phyloP scores from a whole-genome alignment of 53 echinoderm and acorn worm species.

The Actinopyga echinites region DNA sequence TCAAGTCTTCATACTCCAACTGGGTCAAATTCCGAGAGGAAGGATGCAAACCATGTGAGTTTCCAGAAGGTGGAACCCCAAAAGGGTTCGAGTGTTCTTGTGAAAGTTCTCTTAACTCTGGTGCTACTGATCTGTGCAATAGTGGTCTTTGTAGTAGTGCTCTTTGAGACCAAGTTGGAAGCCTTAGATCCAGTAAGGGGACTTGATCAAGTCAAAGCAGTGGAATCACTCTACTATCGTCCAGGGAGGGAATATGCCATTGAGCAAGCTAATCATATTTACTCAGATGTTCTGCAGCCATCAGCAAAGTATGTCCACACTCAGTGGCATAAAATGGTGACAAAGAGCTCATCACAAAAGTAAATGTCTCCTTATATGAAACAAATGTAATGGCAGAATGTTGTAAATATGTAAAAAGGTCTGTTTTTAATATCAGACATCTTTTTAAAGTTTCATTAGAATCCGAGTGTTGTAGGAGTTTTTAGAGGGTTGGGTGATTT shows the following conservation, averaged over 20 bases:
- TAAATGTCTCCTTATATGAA: background rate
- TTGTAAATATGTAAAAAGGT: constrained; percentile 1
- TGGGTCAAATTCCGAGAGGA: background rate
- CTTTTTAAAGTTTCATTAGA: too few relatives aligned
- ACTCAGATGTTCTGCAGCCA: constrained; percentile 27
- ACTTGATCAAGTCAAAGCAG: constrained; percentile 11
- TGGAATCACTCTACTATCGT: constrained; percentile 26
- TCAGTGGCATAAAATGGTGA: constrained; percentile 32
- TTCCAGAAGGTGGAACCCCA: background rate
- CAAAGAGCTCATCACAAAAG: constrained; percentile 5
- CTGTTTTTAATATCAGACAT: too few relatives aligned
- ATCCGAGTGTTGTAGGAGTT: too few relatives aligned
- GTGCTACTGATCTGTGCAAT: constrained; percentile 25
- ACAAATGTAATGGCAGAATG: too few relatives aligned
- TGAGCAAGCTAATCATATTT: constrained; percentile 21
- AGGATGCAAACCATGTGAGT: constrained; percentile 19
- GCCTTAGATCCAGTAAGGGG: constrained; percentile 18
- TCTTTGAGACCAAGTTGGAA: constrained; percentile 31
- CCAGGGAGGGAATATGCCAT: constrained; percentile 7
- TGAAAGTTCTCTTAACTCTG: constrained; percentile 15
- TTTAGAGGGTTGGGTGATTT: too few relatives aligned
- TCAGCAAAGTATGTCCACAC: constrained; percentile 35
- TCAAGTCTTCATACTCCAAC: background rate
- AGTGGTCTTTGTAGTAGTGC: constrained; percentile 6
- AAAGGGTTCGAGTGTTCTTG: background rate